Conservation (phyloP, 2,113 vertebrate species). For the Turnix velox region DNA sequence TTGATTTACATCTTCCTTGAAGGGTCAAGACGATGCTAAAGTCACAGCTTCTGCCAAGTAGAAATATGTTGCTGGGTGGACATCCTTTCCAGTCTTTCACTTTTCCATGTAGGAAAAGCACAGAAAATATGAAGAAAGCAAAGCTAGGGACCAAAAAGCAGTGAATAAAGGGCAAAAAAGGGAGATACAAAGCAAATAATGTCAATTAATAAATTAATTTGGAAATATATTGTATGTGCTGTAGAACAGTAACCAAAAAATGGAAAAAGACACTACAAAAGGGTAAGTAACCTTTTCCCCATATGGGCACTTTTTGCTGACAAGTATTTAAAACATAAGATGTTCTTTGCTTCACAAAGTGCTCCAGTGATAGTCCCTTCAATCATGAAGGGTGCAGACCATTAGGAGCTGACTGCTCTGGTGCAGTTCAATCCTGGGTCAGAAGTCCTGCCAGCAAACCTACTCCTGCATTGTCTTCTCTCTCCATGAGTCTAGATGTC, state of each 20-base stretch:
- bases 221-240: neutral
- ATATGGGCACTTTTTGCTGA: neutral
- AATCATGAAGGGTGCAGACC: neutral
- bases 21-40: constrained; percentile 9
- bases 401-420: neutral
- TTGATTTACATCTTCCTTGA: neutral
- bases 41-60: neutral
- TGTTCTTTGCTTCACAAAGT: neutral
- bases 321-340: neutral
- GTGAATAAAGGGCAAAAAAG: neutral
- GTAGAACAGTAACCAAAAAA: neutral
- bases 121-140: rapidly evolving
- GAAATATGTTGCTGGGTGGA: neutral
- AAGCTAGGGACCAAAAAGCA: neutral
- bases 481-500: neutral
- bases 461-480: neutral
- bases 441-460: neutral
- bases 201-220: neutral
- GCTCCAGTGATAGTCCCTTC: neutral
- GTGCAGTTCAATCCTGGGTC: neutral
- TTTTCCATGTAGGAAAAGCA: neutral
- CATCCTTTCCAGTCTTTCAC: neutral
- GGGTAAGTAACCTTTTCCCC: neutral
- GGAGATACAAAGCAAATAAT: neutral
- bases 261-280: neutral